Percentiles rank a stretch among this genome's conserved stretches.
Conservation (phyloP, 1,140 invertebrate species). For the Parasteatoda tepidariorum region DNA sequence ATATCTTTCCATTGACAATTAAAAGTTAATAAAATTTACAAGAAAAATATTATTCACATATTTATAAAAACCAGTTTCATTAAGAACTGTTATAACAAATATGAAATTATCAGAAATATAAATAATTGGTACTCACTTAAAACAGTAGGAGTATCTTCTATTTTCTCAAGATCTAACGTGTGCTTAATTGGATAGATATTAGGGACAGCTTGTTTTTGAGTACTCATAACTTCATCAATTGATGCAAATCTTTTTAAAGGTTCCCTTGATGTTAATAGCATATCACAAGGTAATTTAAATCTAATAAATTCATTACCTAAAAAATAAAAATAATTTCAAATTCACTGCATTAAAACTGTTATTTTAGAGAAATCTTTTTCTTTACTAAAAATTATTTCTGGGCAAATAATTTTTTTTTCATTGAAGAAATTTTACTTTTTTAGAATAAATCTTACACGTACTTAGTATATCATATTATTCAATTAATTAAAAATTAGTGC, state of each 20-base stretch:
- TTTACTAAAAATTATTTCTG: too few species aligned
- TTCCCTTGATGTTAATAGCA: not conserved
- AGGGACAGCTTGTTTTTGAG: constrained; percentile 10
- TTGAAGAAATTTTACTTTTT: too few species aligned
- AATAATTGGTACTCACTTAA: not conserved
- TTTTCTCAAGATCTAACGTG: constrained; percentile 38
- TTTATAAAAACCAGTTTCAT: too few species aligned
- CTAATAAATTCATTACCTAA: constrained; percentile 15
- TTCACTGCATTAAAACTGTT: too few species aligned
- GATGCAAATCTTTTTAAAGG: constrained; percentile 30
- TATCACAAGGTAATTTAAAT: constrained; percentile 25
- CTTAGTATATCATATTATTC: too few species aligned
- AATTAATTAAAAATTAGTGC: too few species aligned
- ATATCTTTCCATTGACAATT: not conserved
- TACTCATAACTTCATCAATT: not conserved
- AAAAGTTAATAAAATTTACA: not conserved
- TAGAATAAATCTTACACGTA: too few species aligned
- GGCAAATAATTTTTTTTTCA: too few species aligned
- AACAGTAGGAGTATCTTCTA: not conserved
- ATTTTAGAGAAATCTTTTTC: too few species aligned
- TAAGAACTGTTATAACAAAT: too few species aligned
- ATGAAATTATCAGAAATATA: not conserved
- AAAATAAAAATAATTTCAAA: too few species aligned
- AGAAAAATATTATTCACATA: not conserved
- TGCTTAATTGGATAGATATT: constrained; percentile 44